Percentiles rank a stretch among this genome's conserved stretches.
Evolutionary conservation across 1,140 invertebrate species (phyloP).

Genomic region (Triops longicaudatus): DNA sequence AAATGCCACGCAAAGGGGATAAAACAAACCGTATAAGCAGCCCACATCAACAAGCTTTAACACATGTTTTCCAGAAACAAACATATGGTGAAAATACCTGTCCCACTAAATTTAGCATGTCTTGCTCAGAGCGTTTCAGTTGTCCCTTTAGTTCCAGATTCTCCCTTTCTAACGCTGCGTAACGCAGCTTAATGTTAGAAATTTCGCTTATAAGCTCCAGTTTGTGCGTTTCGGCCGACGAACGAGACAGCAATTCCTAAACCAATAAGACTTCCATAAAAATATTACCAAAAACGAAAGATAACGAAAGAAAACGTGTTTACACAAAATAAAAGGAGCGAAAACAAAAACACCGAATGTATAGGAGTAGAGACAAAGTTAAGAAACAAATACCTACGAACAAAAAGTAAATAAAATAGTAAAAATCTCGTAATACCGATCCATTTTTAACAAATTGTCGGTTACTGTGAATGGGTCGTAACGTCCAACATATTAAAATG

Average conservation of each 20-base stretch:
- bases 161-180: slow-evolving; percentile 72
- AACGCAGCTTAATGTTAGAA: slow-evolving; percentile 75
- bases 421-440: no score
- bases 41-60: background rate
- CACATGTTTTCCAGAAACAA: background rate
- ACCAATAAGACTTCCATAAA: slow-evolving; percentile 30
- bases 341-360: no score
- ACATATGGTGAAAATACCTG: slow-evolving; percentile 22
- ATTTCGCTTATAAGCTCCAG: slow-evolving; percentile 82
- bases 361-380: no score
- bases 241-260: slow-evolving; percentile 75
- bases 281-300: slow-evolving; percentile 25
- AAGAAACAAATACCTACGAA: no score
- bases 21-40: background rate
- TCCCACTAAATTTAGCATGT: slow-evolving; percentile 26
- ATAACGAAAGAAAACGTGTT: no score
- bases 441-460: no score
- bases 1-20: background rate
- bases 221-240: slow-evolving; percentile 85
- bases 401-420: no score
- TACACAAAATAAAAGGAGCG: no score
- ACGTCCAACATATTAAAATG: no score
- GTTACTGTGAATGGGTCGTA: no score
- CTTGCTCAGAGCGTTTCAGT: slow-evolving; percentile 25
- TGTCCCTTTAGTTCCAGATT: slow-evolving; percentile 55